phyloP scores from a whole-genome alignment of 2,888 invertebrate genomes.

The Apamea crenata region DNA sequence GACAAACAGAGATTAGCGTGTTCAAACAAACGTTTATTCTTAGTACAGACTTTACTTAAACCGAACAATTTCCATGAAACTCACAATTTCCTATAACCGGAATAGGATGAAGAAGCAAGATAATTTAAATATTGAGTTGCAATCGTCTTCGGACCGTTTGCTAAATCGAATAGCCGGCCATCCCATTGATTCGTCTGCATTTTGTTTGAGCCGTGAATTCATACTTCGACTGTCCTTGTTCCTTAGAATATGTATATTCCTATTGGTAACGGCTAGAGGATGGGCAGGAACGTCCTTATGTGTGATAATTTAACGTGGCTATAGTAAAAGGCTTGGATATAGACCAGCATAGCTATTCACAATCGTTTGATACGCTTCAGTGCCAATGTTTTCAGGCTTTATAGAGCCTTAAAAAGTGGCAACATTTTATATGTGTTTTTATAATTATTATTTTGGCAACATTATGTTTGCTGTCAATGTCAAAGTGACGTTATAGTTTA shows the following conservation, averaged over 20 bases:
- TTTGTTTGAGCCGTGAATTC: constrained; percentile 36
- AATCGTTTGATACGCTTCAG: not conserved
- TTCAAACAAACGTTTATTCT: no score
- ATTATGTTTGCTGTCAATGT: no score
- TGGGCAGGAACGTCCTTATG: not conserved
- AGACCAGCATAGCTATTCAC: not conserved
- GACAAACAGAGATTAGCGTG: no score
- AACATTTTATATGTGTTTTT: no score
- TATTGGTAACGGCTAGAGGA: not conserved
- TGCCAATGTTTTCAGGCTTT: not conserved
- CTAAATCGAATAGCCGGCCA: constrained; percentile 9
- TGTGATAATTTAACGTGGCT: not conserved
- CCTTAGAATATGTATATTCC: not conserved
- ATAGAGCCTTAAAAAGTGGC: no score
- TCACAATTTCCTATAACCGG: not conserved
- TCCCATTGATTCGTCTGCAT: constrained; percentile 30
- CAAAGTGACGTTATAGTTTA: no score
- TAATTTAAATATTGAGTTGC: constrained; percentile 24
- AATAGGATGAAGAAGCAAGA: not conserved
- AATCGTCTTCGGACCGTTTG: constrained; percentile 1
- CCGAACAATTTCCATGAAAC: no score
- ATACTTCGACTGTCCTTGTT: constrained; percentile 4
- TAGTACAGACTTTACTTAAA: no score
- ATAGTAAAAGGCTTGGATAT: not conserved
- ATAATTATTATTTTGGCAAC: no score